These are phyloP conservation scores for Diplolepis rosae DNA, from an alignment of 2,888 invertebrate species.

Conservation along the genomic window DNA sequence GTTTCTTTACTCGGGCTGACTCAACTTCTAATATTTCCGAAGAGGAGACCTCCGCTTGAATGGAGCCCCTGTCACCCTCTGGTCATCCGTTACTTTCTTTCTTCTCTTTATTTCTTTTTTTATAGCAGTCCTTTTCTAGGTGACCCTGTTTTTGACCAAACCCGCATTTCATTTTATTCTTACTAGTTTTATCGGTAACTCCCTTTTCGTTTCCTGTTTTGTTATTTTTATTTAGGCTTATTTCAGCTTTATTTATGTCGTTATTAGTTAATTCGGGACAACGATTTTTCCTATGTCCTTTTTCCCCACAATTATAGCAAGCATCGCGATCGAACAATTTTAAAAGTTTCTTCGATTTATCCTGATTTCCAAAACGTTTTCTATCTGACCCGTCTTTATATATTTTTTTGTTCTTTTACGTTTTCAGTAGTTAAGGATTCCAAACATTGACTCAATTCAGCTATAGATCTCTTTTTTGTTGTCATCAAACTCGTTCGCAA, in stretches of 20 bases:
- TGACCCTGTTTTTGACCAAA: conserved; percentile 40
- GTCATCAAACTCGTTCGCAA: conserved; percentile 35
- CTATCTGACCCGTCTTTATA: background rate
- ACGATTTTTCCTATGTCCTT: conserved; percentile 4
- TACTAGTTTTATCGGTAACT: background rate
- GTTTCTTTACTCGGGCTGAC: conserved; percentile 31
- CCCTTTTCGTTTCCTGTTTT: background rate
- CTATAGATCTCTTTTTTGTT: conserved; percentile 33
- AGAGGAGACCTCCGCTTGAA: background rate
- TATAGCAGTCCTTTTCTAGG: conserved; percentile 29
- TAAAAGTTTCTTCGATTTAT: conserved; percentile 39
- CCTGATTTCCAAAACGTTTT: conserved; percentile 39
- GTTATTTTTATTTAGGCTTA: conserved; percentile 15
- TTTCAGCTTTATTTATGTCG: background rate
- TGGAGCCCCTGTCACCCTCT: background rate
- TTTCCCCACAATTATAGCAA: conserved; percentile 8
- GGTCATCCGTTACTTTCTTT: conserved; percentile 27
- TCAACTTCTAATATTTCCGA: conserved; percentile 20
- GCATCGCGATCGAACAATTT: conserved; percentile 36
- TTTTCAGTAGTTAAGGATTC: conserved; percentile 18
- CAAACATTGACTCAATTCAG: conserved; percentile 38
- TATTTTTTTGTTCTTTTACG: background rate
- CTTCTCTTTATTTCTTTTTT: conserved; percentile 20
- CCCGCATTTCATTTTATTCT: background rate
- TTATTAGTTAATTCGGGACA: conserved; percentile 8